Conservation (phyloP, 2,888 invertebrate species). For the Apamea anceps region DNA sequence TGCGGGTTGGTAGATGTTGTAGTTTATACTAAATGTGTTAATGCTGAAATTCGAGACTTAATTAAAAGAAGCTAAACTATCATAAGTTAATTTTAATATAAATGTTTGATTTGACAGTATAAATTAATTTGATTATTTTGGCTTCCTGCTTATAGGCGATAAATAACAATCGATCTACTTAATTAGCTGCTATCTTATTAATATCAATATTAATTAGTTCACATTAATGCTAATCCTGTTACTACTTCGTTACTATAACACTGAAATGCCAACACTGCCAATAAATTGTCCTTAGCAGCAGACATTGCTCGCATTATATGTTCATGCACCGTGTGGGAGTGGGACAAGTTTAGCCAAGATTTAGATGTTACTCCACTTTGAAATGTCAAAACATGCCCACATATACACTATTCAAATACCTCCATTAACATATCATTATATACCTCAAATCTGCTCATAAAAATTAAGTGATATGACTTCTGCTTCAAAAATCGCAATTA, state of each 20-base stretch:
- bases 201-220: slow-evolving; percentile 62
- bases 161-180: slow-evolving; percentile 30
- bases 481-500: slow-evolving; percentile 61
- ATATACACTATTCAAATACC: slow-evolving; percentile 66
- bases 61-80: not conserved
- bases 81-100: not conserved
- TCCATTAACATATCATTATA: slow-evolving; percentile 67
- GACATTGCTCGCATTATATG: slow-evolving; percentile 69
- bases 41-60: not conserved
- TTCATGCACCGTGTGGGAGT: slow-evolving; percentile 71
- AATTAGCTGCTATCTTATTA: slow-evolving; percentile 40
- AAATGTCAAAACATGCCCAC: slow-evolving; percentile 77
- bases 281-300: slow-evolving; percentile 73
- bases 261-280: slow-evolving; percentile 67
- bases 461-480: slow-evolving; percentile 49
- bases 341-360: slow-evolving; percentile 75
- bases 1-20: not conserved
- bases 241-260: slow-evolving; percentile 62
- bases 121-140: slow-evolving; percentile 31
- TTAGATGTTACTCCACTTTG: slow-evolving; percentile 75
- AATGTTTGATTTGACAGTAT: slow-evolving; percentile 14
- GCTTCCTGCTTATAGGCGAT: slow-evolving; percentile 23
- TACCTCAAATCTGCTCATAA: slow-evolving; percentile 58
- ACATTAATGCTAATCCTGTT: slow-evolving; percentile 58
- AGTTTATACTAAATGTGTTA: not conserved